phyloP scores from a whole-genome alignment of 1,140 invertebrate genomes.

The Teleopsis dalmanni region DNA sequence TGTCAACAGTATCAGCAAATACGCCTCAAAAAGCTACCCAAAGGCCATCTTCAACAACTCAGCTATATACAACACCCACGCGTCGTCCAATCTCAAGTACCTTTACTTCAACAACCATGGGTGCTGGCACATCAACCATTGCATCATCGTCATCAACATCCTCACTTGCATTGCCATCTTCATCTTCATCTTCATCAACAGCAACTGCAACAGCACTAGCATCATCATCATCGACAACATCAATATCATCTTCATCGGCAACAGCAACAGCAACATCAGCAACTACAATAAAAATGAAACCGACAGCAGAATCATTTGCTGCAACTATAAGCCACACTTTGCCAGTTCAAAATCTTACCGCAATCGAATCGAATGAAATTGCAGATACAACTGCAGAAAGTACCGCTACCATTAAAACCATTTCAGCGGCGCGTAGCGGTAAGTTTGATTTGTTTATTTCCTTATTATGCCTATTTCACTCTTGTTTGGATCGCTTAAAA shows the following conservation, averaged over 20 bases:
- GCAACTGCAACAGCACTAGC: slow-evolving; percentile 20
- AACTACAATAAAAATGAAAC: too few relatives aligned
- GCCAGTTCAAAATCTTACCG: slow-evolving; percentile 16
- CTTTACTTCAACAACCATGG: background rate
- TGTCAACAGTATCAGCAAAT: background rate
- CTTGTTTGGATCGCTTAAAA: background rate
- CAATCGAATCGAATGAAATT: slow-evolving; percentile 42
- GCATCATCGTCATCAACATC: slow-evolving; percentile 12
- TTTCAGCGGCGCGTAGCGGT: slow-evolving; percentile 41
- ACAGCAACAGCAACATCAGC: slow-evolving; percentile 5
- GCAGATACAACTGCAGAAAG: slow-evolving; percentile 26
- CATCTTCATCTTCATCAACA: slow-evolving; percentile 15
- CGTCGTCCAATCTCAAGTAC: background rate
- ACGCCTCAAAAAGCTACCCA: background rate
- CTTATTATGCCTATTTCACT: background rate
- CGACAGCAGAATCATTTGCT: slow-evolving; percentile 10
- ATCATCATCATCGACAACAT: slow-evolving; percentile 2
- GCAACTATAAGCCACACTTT: too few relatives aligned
- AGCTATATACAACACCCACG: background rate
- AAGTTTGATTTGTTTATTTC: slow-evolving; percentile 17
- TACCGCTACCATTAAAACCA: slow-evolving; percentile 31
- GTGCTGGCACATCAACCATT: slow-evolving; percentile 15
- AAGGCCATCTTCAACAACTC: background rate
- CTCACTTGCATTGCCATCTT: slow-evolving; percentile 6
- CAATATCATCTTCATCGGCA: background rate